These are phyloP conservation scores for Hesperophylax magnus DNA, from an alignment of 1,140 invertebrate genomes.

Conservation along the genomic window DNA sequence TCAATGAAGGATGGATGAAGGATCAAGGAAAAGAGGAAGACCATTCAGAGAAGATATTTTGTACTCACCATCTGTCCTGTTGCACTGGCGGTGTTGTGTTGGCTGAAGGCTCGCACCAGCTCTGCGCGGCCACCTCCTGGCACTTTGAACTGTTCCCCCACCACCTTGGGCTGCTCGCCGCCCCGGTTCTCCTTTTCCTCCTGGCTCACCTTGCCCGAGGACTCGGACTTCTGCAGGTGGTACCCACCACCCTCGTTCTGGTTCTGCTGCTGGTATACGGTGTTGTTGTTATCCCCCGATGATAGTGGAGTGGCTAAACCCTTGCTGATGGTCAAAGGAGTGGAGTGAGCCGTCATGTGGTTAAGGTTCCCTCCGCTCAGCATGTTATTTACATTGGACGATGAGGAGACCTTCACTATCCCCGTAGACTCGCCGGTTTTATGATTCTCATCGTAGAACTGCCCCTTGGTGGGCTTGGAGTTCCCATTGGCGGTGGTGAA, in stretches of 20 bases:
- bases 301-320: constrained; percentile 74
- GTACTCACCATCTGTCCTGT: constrained; percentile 52
- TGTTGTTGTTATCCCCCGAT: constrained; percentile 70
- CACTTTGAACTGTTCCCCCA: constrained; percentile 48
- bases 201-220: constrained; percentile 67
- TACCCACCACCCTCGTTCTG: constrained; percentile 59
- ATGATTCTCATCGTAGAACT: constrained; percentile 57
- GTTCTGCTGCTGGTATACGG: constrained; percentile 59
- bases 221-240: constrained; percentile 70
- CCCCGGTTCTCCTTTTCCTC: constrained; percentile 67
- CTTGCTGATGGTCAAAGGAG: constrained; percentile 78
- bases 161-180: constrained; percentile 45
- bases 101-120: constrained; percentile 60
- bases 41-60: too few relatives aligned
- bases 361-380: constrained; percentile 62
- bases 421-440: constrained; percentile 53
- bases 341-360: constrained; percentile 78
- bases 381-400: constrained; percentile 51
- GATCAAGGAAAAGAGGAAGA: too few relatives aligned
- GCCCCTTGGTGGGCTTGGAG: constrained; percentile 64
- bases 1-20: too few relatives aligned
- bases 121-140: constrained; percentile 60
- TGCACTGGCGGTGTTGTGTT: constrained; percentile 63
- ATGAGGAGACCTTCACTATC: constrained; percentile 53
- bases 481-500: constrained; percentile 75